These are phyloP conservation scores for Aelia acuminata DNA, from an alignment of 2,888 invertebrate genomes.

Conservation along the genomic window DNA sequence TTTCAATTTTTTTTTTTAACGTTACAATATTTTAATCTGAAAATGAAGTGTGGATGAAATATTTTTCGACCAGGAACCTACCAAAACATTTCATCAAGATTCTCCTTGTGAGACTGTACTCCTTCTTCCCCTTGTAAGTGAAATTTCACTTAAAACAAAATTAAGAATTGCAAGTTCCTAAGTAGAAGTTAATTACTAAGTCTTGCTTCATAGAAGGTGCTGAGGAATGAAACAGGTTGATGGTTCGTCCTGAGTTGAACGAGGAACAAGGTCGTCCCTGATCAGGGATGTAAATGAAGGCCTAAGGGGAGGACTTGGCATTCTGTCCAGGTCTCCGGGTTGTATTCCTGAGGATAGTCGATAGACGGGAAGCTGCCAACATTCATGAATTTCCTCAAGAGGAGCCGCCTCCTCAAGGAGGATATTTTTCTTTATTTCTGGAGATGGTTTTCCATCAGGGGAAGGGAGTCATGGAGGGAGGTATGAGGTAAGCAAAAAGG, in stretches of 20 bases:
- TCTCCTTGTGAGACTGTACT: too few species aligned
- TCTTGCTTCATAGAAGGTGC: too few species aligned
- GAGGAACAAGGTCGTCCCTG: slow-evolving; percentile 11
- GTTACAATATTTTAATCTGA: too few species aligned
- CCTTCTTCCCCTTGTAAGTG: too few species aligned
- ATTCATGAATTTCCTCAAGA: slow-evolving; percentile 28
- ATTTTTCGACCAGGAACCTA: too few species aligned
- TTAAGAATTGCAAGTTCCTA: too few species aligned
- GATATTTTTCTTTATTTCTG: slow-evolving; percentile 9
- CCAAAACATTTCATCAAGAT: too few species aligned
- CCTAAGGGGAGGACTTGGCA: not conserved
- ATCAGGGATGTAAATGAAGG: slow-evolving; percentile 27
- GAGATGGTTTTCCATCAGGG: slow-evolving; percentile 12
- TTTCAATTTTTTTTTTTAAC: too few species aligned
- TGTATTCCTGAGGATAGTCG: not conserved
- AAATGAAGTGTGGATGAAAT: too few species aligned
- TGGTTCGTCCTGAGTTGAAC: not conserved
- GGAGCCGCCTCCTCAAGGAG: not conserved
- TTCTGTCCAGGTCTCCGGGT: not conserved
- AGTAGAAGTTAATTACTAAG: too few species aligned
- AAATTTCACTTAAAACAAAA: too few species aligned
- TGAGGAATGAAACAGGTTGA: not conserved
- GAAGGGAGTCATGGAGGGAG: not conserved
- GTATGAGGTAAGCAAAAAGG: not conserved
- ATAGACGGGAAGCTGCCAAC: not conserved